Percentiles rank a stretch among this genome's conserved stretches.
phyloP scores from a whole-genome alignment of 2,113 vertebrate species.

The Ramphastos sulfuratus region DNA sequence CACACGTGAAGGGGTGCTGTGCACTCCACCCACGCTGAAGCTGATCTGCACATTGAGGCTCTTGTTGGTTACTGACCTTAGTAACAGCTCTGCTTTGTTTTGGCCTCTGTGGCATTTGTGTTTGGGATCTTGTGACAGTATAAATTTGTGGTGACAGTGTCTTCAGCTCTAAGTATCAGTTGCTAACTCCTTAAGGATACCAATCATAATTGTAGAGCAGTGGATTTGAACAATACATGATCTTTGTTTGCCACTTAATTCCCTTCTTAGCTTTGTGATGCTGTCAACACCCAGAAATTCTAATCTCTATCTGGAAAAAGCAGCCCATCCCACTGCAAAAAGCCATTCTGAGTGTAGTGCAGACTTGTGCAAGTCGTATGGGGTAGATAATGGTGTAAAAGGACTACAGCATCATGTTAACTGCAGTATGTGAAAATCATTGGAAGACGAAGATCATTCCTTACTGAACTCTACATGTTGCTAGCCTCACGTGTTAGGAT shows the following conservation, averaged over 20 bases:
- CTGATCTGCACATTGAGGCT: accelerated
- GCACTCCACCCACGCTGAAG: accelerated
- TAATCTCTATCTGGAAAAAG: background rate
- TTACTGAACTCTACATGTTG: background rate
- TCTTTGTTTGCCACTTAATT: background rate
- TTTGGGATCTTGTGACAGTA: background rate
- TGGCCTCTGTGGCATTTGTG: background rate
- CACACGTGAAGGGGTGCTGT: background rate
- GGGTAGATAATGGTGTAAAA: background rate
- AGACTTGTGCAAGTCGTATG: background rate
- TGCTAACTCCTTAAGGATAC: background rate
- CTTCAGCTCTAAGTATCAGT: background rate
- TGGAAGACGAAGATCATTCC: background rate
- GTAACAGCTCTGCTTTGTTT: background rate
- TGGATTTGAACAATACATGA: background rate
- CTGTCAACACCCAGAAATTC: background rate
- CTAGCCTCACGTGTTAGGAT: background rate
- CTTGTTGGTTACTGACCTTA: background rate
- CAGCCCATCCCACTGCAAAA: background rate
- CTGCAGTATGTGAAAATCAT: background rate
- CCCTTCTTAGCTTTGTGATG: background rate
- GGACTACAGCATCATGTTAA: background rate
- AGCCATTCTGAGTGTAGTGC: background rate
- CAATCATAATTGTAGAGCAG: background rate
- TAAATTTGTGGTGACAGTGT: background rate